Conservation (phyloP, 2,888 invertebrate genomes). For the Acrocyrtus sp. region DNA sequence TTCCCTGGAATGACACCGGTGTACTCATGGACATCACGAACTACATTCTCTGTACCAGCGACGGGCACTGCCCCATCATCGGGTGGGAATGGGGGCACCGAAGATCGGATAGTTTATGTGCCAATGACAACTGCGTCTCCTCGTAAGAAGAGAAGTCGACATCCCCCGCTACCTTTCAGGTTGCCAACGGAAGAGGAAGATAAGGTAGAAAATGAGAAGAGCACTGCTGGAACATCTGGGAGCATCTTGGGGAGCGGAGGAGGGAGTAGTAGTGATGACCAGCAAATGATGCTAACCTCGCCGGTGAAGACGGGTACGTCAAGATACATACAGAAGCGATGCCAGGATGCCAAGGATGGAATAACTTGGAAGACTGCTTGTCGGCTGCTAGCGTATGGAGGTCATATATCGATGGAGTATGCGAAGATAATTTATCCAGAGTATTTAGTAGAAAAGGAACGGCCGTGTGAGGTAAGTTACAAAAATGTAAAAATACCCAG, state of each 20-base stretch:
- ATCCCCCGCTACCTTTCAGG: constrained; percentile 30
- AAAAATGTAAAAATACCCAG: no score
- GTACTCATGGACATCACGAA: constrained; percentile 16
- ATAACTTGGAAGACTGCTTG: constrained; percentile 11
- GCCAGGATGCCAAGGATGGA: constrained; percentile 23
- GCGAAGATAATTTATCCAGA: constrained; percentile 19
- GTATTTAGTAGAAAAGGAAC: constrained; percentile 15
- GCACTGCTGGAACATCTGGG: constrained; percentile 9
- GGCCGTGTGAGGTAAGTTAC: constrained; percentile 8
- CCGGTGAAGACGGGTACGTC: not conserved
- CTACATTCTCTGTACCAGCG: constrained; percentile 25
- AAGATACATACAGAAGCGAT: constrained; percentile 23
- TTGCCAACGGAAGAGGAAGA: constrained; percentile 39
- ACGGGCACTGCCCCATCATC: not conserved
- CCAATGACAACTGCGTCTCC: constrained; percentile 14
- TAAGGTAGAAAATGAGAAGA: constrained; percentile 10
- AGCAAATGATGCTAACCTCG: not conserved
- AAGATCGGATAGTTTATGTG: not conserved
- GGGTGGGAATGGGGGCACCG: not conserved
- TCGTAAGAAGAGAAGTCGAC: constrained; percentile 29
- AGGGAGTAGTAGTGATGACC: not conserved
- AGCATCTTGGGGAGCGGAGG: not conserved
- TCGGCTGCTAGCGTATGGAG: constrained; percentile 22
- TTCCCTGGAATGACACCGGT: constrained; percentile 12
- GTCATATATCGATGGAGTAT: constrained; percentile 8